Base-by-base conservation (phyloP, 2,888 invertebrate genomes). In the Tetragnatha montana region DNA sequence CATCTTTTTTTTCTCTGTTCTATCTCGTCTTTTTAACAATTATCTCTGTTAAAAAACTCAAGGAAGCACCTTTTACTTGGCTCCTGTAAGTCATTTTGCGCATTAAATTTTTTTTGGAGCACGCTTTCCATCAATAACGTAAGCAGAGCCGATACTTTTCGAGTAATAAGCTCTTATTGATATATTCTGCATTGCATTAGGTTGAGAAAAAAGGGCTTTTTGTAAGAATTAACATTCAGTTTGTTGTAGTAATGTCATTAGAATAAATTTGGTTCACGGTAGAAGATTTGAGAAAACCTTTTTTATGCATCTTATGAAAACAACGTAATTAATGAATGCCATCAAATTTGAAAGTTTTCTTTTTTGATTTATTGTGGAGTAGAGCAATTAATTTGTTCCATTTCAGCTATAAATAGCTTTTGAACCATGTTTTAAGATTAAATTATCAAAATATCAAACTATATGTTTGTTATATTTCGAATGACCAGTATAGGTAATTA, bases 1-100 rank as follows among this genome's bases (percentile, higher is more conserved):
- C n/a, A 22, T 1, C 10, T 69, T 79, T 79, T 35, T 19, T 8
- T 10, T 7, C 19, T 69, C 35, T 21, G 17, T 49, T 22, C 47
- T 60, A 60, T 69, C 49, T 81, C 49, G n/a, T 17, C 69, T 70
- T 81, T 47, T 81, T 70, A 81, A 81, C 19, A 70, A 69, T 81
- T 81, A 81, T 49, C 68, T 19, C 69, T 35, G 47, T 14, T 8
- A 69, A 8, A 12, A 60, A 60, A 60, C 17, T 60, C 8, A 60
- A 60, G n/a, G 8, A 47, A 69, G 19, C 19, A 14, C 69, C 6
- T 60, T 81, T 70, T 70, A 49, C 68, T 81, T 14, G 14, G 69
- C 47, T 81, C n/a, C 49, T 79, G 60, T 47, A 81, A 70, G 80
- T 70, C 80, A 81, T 70, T 70, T 81, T 35, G 49, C 19, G 35